These are phyloP conservation scores for Melanostoma scalare DNA, from an alignment of 2,888 invertebrate species.

Conservation along the genomic window DNA sequence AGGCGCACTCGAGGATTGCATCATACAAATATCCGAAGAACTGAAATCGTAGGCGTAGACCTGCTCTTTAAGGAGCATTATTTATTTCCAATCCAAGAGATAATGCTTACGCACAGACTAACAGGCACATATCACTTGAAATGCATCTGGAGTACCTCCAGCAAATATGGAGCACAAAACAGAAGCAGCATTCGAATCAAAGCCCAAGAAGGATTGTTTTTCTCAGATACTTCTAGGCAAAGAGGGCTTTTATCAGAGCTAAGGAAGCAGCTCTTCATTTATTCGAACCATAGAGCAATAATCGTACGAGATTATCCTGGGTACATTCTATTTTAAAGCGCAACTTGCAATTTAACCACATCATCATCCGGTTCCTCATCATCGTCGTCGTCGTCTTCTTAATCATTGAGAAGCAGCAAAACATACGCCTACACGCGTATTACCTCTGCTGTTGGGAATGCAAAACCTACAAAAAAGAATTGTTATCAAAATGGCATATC, in stretches of 20 bases:
- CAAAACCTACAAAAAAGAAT: conserved; percentile 12
- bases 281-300: conserved; percentile 41
- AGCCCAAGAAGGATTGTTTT: conserved; percentile 38
- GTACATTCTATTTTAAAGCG: background rate
- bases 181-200: conserved; percentile 54
- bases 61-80: conserved; percentile 82
- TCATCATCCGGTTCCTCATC: conserved; percentile 61
- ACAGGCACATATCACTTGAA: conserved; percentile 78
- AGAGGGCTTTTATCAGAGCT: conserved; percentile 51
- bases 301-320: conserved; percentile 49
- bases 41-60: conserved; percentile 80
- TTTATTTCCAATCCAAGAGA: conserved; percentile 79
- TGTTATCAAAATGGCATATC: conserved; percentile 70
- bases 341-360: conserved; percentile 33
- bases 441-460: conserved; percentile 42
- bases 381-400: conserved; percentile 38
- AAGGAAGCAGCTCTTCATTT: conserved; percentile 47
- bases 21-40: conserved; percentile 20
- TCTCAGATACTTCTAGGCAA: conserved; percentile 50
- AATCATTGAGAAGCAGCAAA: conserved; percentile 40
- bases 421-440: conserved; percentile 37
- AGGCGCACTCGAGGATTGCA: background rate
- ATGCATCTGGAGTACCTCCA: conserved; percentile 81
- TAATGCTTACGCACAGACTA: conserved; percentile 45
- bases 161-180: conserved; percentile 74